Conservation (phyloP, 1,140 invertebrate species). For the Lasaia peninsularis region DNA sequence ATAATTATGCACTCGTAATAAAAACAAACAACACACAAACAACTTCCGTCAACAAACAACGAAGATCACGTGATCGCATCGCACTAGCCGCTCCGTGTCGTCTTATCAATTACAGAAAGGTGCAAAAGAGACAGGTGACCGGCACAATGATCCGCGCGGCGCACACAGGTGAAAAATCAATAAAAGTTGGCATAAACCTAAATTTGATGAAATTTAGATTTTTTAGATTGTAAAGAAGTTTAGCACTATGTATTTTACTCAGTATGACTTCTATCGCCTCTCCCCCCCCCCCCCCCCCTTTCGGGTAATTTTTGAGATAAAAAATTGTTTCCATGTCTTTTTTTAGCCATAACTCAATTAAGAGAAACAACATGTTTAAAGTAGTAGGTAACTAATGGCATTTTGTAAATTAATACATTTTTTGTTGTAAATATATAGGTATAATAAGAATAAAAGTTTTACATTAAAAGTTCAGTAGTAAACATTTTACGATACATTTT, state of each 20-base stretch:
- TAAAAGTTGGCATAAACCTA: conserved; percentile 5
- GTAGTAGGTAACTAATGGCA: not conserved
- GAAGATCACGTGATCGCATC: not conserved
- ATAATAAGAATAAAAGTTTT: not conserved
- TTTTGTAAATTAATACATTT: not conserved
- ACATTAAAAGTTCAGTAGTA: not conserved
- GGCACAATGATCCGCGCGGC: not conserved
- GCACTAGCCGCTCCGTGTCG: not conserved
- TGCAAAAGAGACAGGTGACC: not conserved
- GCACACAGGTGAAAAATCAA: not conserved
- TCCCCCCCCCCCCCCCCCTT: not conserved
- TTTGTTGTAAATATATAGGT: not conserved
- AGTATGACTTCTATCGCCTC: not conserved
- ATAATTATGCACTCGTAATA: too few species aligned
- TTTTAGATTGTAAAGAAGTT: not conserved
- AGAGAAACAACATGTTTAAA: not conserved
- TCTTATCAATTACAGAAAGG: not conserved
- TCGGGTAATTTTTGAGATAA: not conserved
- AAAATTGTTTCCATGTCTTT: not conserved
- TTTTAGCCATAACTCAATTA: conserved; percentile 3
- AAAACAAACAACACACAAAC: not conserved
- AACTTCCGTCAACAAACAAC: not conserved
- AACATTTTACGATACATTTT: not conserved
- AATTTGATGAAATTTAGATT: not conserved
- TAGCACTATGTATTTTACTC: not conserved